A percentile compares a stretch with the other conserved stretches of the same genome.
phyloP scores from a whole-genome alignment of 2,888 invertebrate genomes.

The Corbicula japonica region DNA sequence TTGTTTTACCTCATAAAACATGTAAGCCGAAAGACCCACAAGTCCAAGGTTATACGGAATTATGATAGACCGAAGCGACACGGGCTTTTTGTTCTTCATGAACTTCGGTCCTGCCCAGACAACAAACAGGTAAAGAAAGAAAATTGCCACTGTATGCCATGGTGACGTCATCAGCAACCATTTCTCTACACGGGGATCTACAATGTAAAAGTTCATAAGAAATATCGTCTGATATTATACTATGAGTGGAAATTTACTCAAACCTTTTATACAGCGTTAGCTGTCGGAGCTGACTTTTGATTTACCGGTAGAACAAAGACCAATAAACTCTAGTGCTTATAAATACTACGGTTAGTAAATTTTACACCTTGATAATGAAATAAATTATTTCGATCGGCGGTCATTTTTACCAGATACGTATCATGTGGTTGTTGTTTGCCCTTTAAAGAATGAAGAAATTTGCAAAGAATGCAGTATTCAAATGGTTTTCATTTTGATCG shows the following conservation, averaged over 20 bases:
- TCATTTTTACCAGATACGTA: too few relatives aligned
- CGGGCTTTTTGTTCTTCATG: constrained; percentile 93
- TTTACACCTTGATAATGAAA: neutral
- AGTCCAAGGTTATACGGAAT: constrained; percentile 95
- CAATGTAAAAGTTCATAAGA: constrained; percentile 20
- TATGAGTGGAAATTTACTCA: neutral
- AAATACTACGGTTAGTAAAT: neutral
- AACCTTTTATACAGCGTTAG: neutral
- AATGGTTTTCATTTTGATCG: too few relatives aligned
- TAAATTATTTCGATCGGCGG: too few relatives aligned
- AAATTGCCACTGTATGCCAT: constrained; percentile 93
- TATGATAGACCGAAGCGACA: constrained; percentile 91
- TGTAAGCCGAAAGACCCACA: constrained; percentile 94
- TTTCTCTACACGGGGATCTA: constrained; percentile 94
- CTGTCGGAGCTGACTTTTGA: too few relatives aligned
- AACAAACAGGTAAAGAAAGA: constrained; percentile 67
- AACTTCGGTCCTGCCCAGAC: constrained; percentile 93
- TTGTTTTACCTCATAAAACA: constrained; percentile 91
- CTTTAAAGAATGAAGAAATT: too few relatives aligned
- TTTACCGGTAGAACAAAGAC: neutral
- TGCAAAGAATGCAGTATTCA: too few relatives aligned
- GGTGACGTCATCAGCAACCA: constrained; percentile 96
- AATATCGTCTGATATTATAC: neutral
- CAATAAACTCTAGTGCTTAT: neutral
- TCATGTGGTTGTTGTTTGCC: too few relatives aligned